Percentiles rank a stretch among this genome's conserved stretches.
Evolutionary conservation across 2,797 vertebrate species (phyloP).

Genomic region (Echeneis naucrates): DNA sequence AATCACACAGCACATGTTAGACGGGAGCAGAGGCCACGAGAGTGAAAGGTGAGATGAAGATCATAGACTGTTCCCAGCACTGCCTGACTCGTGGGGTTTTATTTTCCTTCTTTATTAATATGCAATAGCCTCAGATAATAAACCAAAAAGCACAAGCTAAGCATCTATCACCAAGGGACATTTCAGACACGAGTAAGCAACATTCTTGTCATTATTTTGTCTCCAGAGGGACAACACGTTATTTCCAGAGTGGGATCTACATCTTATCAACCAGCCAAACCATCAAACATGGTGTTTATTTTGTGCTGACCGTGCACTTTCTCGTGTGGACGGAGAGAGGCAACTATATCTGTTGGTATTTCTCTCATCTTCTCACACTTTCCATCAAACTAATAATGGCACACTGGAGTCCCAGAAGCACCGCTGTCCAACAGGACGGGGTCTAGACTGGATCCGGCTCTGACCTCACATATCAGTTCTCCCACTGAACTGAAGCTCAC

Average conservation of each 20-base stretch:
- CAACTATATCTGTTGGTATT: conserved; percentile 7
- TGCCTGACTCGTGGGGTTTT: not conserved
- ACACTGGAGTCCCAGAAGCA: conserved; percentile 58
- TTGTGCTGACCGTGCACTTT: conserved; percentile 1
- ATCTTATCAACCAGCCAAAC: not conserved
- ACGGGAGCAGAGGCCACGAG: conserved; percentile 37
- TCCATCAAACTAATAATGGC: conserved; percentile 37
- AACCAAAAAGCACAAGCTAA: conserved; percentile 1
- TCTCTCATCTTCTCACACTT: conserved; percentile 37
- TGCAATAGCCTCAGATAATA: not conserved
- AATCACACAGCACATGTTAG: conserved; percentile 40
- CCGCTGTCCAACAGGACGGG: conserved; percentile 37
- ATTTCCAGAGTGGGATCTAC: not conserved
- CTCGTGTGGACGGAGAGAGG: conserved; percentile 9
- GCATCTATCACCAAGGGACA: not conserved
- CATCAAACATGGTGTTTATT: not conserved
- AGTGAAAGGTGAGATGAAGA: conserved; percentile 55
- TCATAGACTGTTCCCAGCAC: conserved; percentile 8
- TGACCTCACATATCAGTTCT: conserved; percentile 51
- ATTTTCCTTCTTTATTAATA: not conserved
- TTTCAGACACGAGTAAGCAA: not conserved
- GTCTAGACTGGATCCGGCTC: conserved; percentile 44
- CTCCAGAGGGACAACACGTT: not conserved
- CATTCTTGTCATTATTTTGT: not conserved
- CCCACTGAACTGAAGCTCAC: conserved; percentile 62